Evolutionary conservation across 2,113 vertebrate species (phyloP).

Genomic region (Stomatorhinus ivindoensis): DNA sequence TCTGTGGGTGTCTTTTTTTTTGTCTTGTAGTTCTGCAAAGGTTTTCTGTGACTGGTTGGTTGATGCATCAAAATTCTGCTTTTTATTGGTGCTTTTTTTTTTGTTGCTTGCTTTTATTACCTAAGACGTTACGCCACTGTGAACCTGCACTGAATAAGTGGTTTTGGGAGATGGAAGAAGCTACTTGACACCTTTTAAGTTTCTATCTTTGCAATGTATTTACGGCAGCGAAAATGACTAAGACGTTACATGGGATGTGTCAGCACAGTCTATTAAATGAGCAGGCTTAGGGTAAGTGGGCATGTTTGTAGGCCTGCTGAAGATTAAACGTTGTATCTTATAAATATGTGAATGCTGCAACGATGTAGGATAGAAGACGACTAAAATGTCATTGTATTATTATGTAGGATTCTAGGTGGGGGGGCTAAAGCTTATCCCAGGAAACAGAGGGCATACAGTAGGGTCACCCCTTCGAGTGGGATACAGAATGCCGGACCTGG

Average conservation of each 20-base stretch:
- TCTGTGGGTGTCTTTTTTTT: background rate
- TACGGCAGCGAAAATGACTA: background rate
- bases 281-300: background rate
- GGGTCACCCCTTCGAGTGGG: background rate
- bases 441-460: background rate
- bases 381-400: background rate
- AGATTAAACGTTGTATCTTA: background rate
- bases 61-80: background rate
- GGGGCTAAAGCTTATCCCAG: background rate
- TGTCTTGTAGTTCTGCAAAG: background rate
- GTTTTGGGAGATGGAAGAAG: background rate
- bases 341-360: background rate
- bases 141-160: background rate
- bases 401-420: background rate
- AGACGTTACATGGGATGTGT: background rate
- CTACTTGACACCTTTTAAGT: background rate
- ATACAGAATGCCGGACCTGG: background rate
- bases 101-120: background rate
- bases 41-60: background rate
- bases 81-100: background rate
- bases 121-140: background rate
- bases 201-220: background rate
- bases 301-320: background rate
- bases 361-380: background rate
- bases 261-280: background rate